Percentiles rank a stretch among this genome's conserved stretches.
Evolutionary conservation across 2,113 vertebrate genomes (phyloP).

Genomic region (Phocoena sinus): DNA sequence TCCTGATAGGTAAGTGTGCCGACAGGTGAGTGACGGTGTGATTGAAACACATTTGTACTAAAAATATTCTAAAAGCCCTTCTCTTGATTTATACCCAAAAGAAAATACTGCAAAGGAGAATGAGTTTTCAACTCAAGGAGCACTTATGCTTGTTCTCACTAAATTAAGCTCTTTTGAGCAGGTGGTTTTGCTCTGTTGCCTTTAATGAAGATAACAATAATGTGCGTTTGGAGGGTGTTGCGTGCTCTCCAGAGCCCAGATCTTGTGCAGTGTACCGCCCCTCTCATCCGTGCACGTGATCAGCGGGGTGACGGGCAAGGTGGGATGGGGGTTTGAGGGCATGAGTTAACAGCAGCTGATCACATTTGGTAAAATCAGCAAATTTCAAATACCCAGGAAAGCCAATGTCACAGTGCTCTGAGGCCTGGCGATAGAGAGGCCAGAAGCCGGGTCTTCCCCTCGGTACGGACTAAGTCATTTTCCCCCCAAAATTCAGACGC

Average conservation of each 20-base stretch:
- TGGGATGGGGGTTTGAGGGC: fast-evolving
- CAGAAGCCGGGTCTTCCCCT: not conserved
- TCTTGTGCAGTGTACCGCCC: fast-evolving
- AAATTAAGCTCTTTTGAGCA: conserved; percentile 46
- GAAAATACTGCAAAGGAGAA: conserved; percentile 23
- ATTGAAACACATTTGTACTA: not conserved
- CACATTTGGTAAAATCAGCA: not conserved
- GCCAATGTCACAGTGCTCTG: fast-evolving
- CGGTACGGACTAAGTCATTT: fast-evolving
- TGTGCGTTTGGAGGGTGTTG: not conserved
- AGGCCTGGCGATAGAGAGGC: not conserved
- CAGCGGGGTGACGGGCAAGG: not conserved
- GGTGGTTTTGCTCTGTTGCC: conserved; percentile 16
- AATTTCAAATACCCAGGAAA: not conserved
- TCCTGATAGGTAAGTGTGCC: not conserved
- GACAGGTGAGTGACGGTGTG: not conserved
- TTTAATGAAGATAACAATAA: conserved; percentile 40
- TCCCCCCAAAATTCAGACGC: too few relatives aligned
- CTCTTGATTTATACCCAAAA: conserved; percentile 43
- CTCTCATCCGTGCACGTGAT: fast-evolving
- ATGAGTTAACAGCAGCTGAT: fast-evolving
- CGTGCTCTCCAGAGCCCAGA: not conserved
- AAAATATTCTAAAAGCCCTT: conserved; percentile 51
- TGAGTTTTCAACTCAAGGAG: conserved; percentile 47
- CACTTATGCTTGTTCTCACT: conserved; percentile 41